These are phyloP conservation scores for Sebastes hopkinsi DNA, from an alignment of 2,797 vertebrate genomes.

Conservation along the genomic window DNA sequence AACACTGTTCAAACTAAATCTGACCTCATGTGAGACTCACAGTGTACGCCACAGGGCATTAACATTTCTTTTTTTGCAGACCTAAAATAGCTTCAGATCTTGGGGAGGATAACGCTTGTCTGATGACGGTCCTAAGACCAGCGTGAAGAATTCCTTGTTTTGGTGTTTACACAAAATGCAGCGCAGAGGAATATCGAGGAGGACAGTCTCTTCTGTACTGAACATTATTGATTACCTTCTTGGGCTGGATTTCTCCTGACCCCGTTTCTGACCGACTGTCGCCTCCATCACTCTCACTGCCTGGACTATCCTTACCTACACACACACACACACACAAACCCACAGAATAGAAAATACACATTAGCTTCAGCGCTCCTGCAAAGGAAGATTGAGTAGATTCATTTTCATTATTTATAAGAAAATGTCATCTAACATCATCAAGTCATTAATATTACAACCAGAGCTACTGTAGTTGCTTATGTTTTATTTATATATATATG, in stretches of 20 bases:
- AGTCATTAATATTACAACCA: not conserved
- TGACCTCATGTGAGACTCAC: not conserved
- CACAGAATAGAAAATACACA: not conserved
- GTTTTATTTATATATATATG: not conserved
- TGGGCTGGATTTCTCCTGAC: constrained; percentile 91
- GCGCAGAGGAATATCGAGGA: not conserved
- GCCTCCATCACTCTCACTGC: constrained; percentile 94
- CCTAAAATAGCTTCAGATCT: not conserved
- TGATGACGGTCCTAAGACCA: not conserved
- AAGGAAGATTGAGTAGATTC: not conserved
- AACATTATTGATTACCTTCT: constrained; percentile 84
- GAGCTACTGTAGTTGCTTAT: not conserved
- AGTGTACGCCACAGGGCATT: not conserved
- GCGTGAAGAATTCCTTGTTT: not conserved
- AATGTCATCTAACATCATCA: not conserved
- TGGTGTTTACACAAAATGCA: not conserved
- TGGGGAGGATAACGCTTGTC: not conserved
- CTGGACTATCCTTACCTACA: constrained; percentile 89
- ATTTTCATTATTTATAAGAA: not conserved
- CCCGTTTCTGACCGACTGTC: constrained; percentile 93
- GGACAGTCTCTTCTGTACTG: not conserved
- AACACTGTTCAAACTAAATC: not conserved
- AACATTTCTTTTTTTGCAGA: not conserved
- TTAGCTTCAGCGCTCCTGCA: not conserved
- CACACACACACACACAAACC: constrained; percentile 22